Conservation (phyloP, 2,113 vertebrate species). For the Motacilla tschutschensis region DNA sequence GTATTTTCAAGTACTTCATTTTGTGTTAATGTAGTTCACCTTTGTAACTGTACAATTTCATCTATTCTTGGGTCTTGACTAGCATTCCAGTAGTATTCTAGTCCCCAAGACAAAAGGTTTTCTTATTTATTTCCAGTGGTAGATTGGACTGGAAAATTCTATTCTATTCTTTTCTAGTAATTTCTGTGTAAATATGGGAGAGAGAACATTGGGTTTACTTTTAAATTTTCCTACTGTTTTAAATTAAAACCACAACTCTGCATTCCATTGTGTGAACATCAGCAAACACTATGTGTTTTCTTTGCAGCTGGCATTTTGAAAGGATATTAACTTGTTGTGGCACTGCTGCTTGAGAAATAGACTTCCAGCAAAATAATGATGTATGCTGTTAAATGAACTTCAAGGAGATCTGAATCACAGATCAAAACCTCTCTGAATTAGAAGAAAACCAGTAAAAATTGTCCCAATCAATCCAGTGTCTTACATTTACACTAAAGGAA, state of each 20-base stretch:
- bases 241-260: background rate
- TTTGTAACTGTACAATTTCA: background rate
- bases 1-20: background rate
- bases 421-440: background rate
- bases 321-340: background rate
- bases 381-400: conserved; percentile 37
- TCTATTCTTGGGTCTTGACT: background rate
- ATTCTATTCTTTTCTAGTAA: background rate
- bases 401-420: background rate
- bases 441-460: background rate
- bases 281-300: background rate
- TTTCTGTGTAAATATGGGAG: background rate
- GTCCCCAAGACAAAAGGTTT: background rate
- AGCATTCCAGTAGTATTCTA: background rate
- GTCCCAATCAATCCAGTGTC: background rate
- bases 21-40: background rate
- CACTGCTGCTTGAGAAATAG: background rate
- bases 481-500: background rate
- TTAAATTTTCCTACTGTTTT: background rate
- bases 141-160: background rate
- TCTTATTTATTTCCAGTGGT: background rate
- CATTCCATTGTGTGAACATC: background rate
- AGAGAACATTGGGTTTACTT: background rate
- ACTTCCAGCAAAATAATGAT: conserved; percentile 13
- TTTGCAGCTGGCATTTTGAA: background rate